Evolutionary conservation across 64 coral and sea anemone species (phyloP).

Genomic region (Pocillopora verrucosa): DNA sequence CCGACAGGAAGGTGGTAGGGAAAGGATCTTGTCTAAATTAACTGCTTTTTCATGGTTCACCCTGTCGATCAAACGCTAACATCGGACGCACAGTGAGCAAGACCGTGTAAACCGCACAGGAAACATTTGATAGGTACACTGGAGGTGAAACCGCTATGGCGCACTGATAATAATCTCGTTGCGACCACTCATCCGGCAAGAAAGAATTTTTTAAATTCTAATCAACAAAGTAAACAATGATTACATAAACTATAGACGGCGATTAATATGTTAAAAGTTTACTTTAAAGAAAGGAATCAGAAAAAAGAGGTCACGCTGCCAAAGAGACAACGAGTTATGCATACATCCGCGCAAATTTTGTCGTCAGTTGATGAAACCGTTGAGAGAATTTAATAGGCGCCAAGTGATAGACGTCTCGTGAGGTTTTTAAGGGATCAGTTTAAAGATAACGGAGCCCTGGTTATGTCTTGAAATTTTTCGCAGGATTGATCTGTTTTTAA

Average conservation of each 20-base stretch:
- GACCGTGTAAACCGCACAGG: neutral
- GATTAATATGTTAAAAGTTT: neutral
- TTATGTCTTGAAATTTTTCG: no score
- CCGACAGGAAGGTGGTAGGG: neutral
- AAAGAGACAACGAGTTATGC: neutral
- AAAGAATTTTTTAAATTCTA: constrained; percentile 24
- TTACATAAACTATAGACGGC: neutral
- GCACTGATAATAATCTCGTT: neutral
- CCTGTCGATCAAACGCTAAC: neutral
- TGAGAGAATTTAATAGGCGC: no score
- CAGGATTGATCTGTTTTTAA: no score
- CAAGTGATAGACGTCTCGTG: no score
- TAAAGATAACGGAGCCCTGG: no score
- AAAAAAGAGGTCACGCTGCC: neutral
- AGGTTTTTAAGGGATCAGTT: no score
- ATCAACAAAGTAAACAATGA: neutral
- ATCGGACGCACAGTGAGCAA: neutral
- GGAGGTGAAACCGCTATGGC: neutral
- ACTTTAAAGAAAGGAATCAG: neutral
- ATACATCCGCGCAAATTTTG: neutral
- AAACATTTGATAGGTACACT: neutral
- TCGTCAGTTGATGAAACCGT: neutral
- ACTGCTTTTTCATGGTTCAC: neutral
- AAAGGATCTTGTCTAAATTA: neutral
- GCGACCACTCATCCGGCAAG: constrained; percentile 2